Percentiles rank a stretch among this genome's conserved stretches.
Conservation (phyloP, 1,140 invertebrate genomes). For the Mizuhopecten yessoensis region DNA sequence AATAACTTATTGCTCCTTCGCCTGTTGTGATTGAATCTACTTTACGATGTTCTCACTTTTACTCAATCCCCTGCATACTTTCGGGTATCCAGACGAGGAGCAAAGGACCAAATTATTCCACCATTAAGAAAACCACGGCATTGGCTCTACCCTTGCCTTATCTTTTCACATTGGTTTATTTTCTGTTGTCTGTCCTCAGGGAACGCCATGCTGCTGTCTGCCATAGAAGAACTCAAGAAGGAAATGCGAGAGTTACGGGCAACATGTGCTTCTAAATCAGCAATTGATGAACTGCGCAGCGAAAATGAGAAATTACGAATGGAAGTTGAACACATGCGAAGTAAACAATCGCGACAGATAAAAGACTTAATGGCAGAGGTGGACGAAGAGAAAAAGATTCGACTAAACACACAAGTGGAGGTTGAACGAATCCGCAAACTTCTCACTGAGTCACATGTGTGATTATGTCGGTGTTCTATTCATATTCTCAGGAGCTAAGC, state of each 20-base stretch:
- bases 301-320: conserved; percentile 76
- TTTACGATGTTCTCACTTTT: too few species aligned
- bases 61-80: too few species aligned
- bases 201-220: conserved; percentile 59
- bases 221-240: conserved; percentile 76
- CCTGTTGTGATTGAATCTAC: too few species aligned
- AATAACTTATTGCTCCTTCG: too few species aligned
- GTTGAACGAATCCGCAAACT: conserved; percentile 82
- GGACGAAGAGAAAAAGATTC: conserved; percentile 83
- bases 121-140: too few species aligned
- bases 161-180: too few species aligned
- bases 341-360: conserved; percentile 75
- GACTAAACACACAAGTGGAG: conserved; percentile 82
- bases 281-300: conserved; percentile 76
- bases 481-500: background rate
- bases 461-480: conserved; percentile 22
- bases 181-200: conserved; percentile 50
- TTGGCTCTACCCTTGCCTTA: too few species aligned
- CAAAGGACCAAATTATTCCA: too few species aligned
- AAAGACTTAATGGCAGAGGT: conserved; percentile 81
- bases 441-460: conserved; percentile 77
- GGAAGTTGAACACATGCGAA: conserved; percentile 76
- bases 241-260: conserved; percentile 73
- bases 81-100: too few species aligned
- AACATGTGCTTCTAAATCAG: conserved; percentile 76